Evolutionary conservation across 2,113 vertebrate genomes (phyloP).

Genomic region (Hymenochirus boettgeri): DNA sequence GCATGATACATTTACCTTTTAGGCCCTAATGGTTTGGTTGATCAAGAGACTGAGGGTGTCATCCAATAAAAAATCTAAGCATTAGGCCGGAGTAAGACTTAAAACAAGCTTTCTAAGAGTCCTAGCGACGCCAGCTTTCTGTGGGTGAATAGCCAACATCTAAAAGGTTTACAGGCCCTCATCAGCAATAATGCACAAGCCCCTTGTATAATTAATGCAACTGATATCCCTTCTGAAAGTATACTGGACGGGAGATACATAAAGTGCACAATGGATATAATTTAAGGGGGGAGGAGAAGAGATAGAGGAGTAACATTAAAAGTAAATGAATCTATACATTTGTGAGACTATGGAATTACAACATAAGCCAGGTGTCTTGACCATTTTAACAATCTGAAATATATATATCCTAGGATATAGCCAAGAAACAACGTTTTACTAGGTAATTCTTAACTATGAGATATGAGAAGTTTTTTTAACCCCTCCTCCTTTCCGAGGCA

Average conservation of each 20-base stretch:
- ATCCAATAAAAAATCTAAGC: background rate
- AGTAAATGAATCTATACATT: no score
- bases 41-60: slow-evolving; percentile 14
- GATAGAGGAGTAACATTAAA: no score
- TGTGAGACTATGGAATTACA: no score
- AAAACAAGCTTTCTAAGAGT: background rate
- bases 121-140: slow-evolving; percentile 17
- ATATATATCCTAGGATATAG: no score
- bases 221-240: background rate
- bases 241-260: background rate
- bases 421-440: no score
- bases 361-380: no score
- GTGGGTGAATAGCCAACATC: slow-evolving; percentile 18
- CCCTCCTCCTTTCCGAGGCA: no score
- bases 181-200: slow-evolving; percentile 13
- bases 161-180: slow-evolving; percentile 18
- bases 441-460: no score
- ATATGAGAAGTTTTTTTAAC: no score
- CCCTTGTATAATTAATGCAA: accelerated
- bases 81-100: background rate
- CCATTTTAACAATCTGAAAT: no score
- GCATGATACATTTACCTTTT: slow-evolving; percentile 17
- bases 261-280: no score
- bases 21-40: slow-evolving; percentile 31
- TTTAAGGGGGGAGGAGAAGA: no score